Conservation (phyloP, 2,797 vertebrate genomes). For the Hypotaenidia philippensis region DNA sequence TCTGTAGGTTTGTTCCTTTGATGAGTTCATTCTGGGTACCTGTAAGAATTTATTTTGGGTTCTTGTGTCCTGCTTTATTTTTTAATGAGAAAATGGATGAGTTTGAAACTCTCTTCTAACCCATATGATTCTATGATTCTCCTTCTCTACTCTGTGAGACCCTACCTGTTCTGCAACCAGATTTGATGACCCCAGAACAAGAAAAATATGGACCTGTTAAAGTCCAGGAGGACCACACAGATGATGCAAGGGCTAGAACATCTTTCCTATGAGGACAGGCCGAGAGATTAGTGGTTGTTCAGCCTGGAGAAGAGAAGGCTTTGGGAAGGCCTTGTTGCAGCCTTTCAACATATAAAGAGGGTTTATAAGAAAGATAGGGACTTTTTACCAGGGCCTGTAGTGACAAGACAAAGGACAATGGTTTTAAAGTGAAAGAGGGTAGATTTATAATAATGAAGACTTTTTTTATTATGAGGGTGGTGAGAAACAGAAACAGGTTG, state of each 20-base stretch:
- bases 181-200: not conserved
- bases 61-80: not conserved
- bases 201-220: not conserved
- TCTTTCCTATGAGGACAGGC: not conserved
- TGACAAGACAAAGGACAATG: rapidly evolving
- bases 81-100: not conserved
- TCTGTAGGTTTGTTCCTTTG: not conserved
- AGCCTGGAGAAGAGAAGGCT: not conserved
- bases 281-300: not conserved
- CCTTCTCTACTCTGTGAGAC: not conserved
- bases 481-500: not conserved
- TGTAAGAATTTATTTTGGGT: not conserved
- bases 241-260: not conserved
- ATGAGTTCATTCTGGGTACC: not conserved
- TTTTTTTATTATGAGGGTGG: not conserved
- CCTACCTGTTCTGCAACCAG: not conserved
- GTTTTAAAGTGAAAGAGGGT: not conserved
- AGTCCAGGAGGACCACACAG: not conserved
- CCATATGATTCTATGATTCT: not conserved
- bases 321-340: not conserved
- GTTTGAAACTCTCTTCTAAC: too few relatives aligned
- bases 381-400: not conserved
- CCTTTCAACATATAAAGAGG: not conserved
- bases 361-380: not conserved
- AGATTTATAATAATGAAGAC: not conserved